phyloP scores from a whole-genome alignment of 2,888 invertebrate genomes.

The Cylloceria caligata region DNA sequence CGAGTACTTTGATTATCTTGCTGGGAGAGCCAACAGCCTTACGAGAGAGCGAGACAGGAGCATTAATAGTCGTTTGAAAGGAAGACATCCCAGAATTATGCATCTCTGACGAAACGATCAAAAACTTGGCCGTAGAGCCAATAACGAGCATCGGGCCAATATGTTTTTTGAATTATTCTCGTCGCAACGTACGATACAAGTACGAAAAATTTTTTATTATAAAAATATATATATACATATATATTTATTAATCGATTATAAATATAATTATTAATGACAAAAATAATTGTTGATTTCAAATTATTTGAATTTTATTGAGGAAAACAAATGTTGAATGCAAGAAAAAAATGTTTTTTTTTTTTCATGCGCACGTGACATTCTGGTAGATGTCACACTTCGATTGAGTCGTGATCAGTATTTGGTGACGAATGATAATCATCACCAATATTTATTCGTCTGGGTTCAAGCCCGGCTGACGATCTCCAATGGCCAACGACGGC shows the following conservation, averaged over 20 bases:
- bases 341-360: background rate
- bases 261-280: background rate
- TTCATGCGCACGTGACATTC: too few species aligned
- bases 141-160: slow-evolving; percentile 67
- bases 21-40: background rate
- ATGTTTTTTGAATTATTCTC: slow-evolving; percentile 65
- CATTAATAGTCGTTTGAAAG: slow-evolving; percentile 54
- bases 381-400: too few species aligned
- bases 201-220: too few species aligned
- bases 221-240: too few species aligned
- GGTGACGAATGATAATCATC: slow-evolving; percentile 8
- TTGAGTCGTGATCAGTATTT: slow-evolving; percentile 3
- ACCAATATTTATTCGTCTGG: slow-evolving; percentile 25
- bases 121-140: slow-evolving; percentile 78
- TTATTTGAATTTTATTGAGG: too few species aligned
- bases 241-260: too few species aligned
- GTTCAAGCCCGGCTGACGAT: slow-evolving; percentile 24
- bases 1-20: slow-evolving; percentile 24
- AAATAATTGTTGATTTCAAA: background rate
- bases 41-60: slow-evolving; percentile 34
- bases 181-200: background rate
- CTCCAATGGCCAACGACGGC: slow-evolving; percentile 54
- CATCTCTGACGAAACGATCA: slow-evolving; percentile 74
- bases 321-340: background rate
- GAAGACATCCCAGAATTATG: slow-evolving; percentile 75